Conservation (phyloP, 2,888 invertebrate genomes). For the Timema podura region DNA sequence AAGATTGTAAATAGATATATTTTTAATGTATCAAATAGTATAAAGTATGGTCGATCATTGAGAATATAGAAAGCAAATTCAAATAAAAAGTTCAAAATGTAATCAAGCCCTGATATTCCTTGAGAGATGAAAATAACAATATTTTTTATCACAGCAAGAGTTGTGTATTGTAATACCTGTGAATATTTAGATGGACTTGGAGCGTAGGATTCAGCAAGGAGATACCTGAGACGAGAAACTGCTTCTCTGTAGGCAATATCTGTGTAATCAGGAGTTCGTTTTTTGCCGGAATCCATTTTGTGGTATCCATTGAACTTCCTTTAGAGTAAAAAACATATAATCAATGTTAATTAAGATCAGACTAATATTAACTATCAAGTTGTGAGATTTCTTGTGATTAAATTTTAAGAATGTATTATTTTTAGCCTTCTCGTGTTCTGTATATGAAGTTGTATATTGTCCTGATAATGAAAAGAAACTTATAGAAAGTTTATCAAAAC, state of each 20-base stretch:
- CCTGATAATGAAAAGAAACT: no score
- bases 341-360: neutral
- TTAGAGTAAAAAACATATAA: conserved; percentile 25
- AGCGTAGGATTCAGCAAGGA: conserved; percentile 71
- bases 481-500: no score
- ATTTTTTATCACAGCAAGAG: neutral
- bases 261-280: conserved; percentile 67
- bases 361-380: neutral
- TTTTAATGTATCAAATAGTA: no score
- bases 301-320: conserved; percentile 41
- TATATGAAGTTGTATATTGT: no score
- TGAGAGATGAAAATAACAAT: neutral
- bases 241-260: conserved; percentile 82
- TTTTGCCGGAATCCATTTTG: conserved; percentile 52
- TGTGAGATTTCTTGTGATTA: neutral
- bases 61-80: no score
- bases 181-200: conserved; percentile 40
- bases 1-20: no score
- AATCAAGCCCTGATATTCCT: neutral
- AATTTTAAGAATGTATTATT: no score
- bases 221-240: conserved; percentile 70
- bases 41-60: no score
- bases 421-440: no score
- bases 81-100: no score
- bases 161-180: conserved; percentile 5